Evolutionary conservation across 2,888 invertebrate species (phyloP).

Genomic region (Diarsia rubi): DNA sequence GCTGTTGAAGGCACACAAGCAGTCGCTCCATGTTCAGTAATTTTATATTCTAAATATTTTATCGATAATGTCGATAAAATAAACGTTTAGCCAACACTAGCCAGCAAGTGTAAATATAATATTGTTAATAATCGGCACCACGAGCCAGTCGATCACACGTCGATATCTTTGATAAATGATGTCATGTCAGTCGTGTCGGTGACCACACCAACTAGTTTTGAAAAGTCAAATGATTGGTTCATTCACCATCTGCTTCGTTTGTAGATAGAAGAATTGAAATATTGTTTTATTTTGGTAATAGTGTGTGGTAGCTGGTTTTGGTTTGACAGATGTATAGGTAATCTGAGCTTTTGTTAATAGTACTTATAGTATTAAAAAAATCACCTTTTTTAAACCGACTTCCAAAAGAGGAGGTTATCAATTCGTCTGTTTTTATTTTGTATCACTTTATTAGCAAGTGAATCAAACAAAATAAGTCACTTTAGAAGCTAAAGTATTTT

Average conservation of each 20-base stretch:
- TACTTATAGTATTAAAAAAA: no score
- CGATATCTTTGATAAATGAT: conserved; percentile 85
- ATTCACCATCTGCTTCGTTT: conserved; percentile 75
- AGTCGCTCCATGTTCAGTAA: no score
- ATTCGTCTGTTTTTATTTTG: no score
- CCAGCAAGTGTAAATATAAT: conserved; percentile 61
- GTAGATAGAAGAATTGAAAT: conserved; percentile 60
- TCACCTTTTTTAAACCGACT: no score
- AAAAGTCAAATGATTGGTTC: conserved; percentile 79
- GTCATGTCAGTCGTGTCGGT: conserved; percentile 75
- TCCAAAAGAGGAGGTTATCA: no score
- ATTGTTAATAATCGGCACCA: conserved; percentile 68
- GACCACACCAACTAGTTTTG: conserved; percentile 76
- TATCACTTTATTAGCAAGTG: no score
- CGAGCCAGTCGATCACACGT: conserved; percentile 82
- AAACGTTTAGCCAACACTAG: background rate
- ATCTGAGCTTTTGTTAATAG: background rate
- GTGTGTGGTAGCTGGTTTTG: conserved; percentile 18
- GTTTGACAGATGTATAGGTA: conserved; percentile 6
- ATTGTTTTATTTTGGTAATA: conserved; percentile 48
- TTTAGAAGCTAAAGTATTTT: no score
- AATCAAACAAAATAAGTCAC: no score
- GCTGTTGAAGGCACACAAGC: no score
- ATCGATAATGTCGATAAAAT: background rate
- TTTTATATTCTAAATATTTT: no score